Conservation (phyloP, 2,113 vertebrate species). For the Prunella himalayana region DNA sequence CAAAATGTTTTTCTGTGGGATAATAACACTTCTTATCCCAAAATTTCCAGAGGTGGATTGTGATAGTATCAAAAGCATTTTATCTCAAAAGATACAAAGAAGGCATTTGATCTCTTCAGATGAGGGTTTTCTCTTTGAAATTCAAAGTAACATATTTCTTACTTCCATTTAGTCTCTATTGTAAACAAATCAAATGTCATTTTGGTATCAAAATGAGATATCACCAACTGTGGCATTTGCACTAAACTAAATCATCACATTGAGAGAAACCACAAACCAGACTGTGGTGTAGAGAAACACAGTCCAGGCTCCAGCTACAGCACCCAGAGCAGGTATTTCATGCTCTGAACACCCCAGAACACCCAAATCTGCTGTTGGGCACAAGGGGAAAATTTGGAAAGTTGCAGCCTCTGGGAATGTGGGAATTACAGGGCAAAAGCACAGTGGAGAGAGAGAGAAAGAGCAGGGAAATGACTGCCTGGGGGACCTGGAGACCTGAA, state of each 20-base stretch:
- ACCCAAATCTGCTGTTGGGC: background rate
- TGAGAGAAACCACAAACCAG: background rate
- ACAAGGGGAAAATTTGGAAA: background rate
- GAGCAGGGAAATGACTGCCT: background rate
- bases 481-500: background rate
- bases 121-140: background rate
- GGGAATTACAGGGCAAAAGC: background rate
- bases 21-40: background rate
- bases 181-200: background rate
- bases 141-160: background rate
- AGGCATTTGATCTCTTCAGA: background rate
- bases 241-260: background rate
- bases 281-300: rapidly evolving
- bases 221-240: background rate
- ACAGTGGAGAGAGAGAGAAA: background rate
- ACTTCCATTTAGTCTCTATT: background rate
- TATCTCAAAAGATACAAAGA: background rate
- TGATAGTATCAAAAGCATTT: background rate
- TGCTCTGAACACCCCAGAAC: background rate
- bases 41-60: background rate
- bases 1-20: background rate
- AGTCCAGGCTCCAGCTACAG: background rate
- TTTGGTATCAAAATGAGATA: background rate
- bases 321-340: background rate
- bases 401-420: background rate